Evolutionary conservation across 2,113 vertebrate genomes (phyloP), one percentile per base, ranked within the genome.

Genomic region (Micromys minutus): DNA sequence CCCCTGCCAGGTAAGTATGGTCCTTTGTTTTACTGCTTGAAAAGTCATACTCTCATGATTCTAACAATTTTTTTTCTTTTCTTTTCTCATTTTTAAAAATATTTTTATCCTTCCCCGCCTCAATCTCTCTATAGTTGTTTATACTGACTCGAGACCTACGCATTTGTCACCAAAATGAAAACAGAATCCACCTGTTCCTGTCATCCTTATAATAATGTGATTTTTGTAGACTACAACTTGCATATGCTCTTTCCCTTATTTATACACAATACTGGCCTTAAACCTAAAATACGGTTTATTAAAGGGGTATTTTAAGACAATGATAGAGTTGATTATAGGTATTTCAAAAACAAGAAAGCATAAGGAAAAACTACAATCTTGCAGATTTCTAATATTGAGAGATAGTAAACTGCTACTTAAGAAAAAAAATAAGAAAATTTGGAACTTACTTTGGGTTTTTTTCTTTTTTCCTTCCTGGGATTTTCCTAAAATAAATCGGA

Each of bases 151-250:
- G 89, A 96, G 95, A 93, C 50, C 83, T 96, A 83, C 0, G 0
- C 87, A 89, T 95, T 95, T 97, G 39, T 87, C 77, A 96, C 86
- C 86, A 95, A 96, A 94, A 90, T 94, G 89, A 94, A 94, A 96
- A 88, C 55, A 93, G 75, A 90, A 77, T 96, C 76, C 67, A 55
- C 86, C 59, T 94, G 89, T 69, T 94, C n/a, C 47, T 94, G 55
- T 97, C 63, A 87, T 94, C 55, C 77, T 97, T 90, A 80, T 71
- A 92, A 86, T 96, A 96, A 95, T 90, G 93, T 63, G 95, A 92
- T 91, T 95, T 94, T 96, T 93, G n/a, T 94, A 79, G 47, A 50
- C 50, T 89, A 89, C 83, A 96, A 77, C 36, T 94, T 81, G 89
- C 77, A 89, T 93, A 42, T 89, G 83, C 16, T 76, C 59, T 83